phyloP scores from a whole-genome alignment of 2,888 invertebrate genomes.

The Seira ritae region DNA sequence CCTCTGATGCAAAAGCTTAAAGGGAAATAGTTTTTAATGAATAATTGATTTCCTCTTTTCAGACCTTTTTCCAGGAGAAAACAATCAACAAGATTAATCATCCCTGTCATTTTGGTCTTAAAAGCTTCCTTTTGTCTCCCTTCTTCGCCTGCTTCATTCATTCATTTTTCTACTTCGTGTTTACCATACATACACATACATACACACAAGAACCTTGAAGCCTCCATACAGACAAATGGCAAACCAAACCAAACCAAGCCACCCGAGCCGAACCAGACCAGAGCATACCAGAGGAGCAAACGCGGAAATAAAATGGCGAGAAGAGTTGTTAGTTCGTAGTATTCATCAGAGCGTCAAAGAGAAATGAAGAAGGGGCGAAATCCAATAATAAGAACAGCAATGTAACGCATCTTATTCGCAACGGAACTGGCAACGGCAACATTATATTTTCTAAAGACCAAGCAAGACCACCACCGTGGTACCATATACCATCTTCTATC shows the following conservation, averaged over 20 bases:
- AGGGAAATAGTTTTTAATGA: conserved; percentile 62
- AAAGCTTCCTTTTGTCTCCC: conserved; percentile 56
- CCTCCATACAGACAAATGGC: too few species aligned
- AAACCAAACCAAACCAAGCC: conserved; percentile 10
- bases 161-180: conserved; percentile 20
- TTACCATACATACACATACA: not conserved
- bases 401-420: not conserved
- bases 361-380: conserved; percentile 4
- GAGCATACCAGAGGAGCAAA: not conserved
- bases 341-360: conserved; percentile 14
- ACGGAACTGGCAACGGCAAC: too few species aligned
- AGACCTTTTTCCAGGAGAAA: conserved; percentile 52
- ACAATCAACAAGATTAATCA: conserved; percentile 70
- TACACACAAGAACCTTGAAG: not conserved
- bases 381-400: not conserved
- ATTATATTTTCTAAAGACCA: too few species aligned
- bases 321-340: not conserved
- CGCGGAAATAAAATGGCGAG: conserved; percentile 6
- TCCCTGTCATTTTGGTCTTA: conserved; percentile 64
- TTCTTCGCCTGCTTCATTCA: conserved; percentile 31
- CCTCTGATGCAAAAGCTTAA: conserved; percentile 36
- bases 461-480: too few species aligned
- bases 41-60: conserved; percentile 67
- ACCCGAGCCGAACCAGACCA: not conserved
- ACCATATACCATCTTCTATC: not conserved